Percentiles rank a stretch among this genome's conserved stretches.
phyloP scores from a whole-genome alignment of 2,888 invertebrate species.

The Teleiodes luculella region DNA sequence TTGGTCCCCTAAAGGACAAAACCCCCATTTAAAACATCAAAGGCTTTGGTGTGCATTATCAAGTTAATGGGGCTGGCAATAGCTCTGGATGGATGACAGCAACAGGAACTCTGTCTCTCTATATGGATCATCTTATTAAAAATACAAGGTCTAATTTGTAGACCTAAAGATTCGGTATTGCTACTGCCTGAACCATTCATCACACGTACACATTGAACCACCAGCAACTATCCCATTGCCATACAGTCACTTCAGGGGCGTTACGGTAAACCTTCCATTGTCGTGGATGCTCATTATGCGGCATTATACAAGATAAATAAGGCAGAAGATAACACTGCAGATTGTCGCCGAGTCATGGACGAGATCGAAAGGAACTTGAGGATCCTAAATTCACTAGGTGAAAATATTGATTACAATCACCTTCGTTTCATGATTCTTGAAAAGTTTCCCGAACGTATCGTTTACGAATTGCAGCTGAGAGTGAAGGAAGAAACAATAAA shows the following conservation, averaged over 20 bases:
- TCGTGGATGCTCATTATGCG: slow-evolving; percentile 1
- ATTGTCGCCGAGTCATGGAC: background rate
- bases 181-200: too few relatives aligned
- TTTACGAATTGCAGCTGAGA: slow-evolving; percentile 7
- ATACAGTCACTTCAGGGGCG: background rate
- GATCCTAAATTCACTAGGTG: slow-evolving; percentile 6
- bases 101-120: too few relatives aligned
- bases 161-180: too few relatives aligned
- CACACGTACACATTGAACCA: too few relatives aligned
- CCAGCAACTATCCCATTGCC: slow-evolving; percentile 7
- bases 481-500: background rate
- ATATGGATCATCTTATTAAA: too few relatives aligned
- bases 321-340: background rate
- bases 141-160: too few relatives aligned
- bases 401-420: background rate
- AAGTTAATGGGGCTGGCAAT: too few relatives aligned
- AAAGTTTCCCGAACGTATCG: slow-evolving; percentile 3
- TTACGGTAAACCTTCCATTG: background rate
- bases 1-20: slow-evolving; percentile 1
- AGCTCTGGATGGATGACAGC: too few relatives aligned
- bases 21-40: background rate
- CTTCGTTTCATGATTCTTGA: slow-evolving; percentile 6
- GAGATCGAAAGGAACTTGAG: slow-evolving; percentile 3
- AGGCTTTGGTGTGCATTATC: too few relatives aligned
- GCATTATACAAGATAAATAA: background rate